Percentiles rank a stretch among this genome's conserved stretches.
Conservation (phyloP, 2,888 invertebrate species). For the Panzeria rudis region DNA sequence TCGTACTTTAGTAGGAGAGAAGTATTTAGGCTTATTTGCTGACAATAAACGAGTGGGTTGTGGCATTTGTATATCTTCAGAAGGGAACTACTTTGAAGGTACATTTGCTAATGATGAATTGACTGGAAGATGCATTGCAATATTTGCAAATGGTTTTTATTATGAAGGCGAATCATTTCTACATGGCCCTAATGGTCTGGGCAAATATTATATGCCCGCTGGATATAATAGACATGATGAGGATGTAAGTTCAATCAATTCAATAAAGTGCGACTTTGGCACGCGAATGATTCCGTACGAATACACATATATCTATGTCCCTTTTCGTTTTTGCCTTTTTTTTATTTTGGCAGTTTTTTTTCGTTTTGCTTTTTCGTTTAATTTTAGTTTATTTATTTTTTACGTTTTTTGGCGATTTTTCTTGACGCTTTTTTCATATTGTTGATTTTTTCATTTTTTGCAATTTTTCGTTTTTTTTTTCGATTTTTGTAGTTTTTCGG, state of each 20-base stretch:
- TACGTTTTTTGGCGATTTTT: too few species aligned
- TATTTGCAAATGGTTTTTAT: constrained; percentile 94
- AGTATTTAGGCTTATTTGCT: constrained; percentile 95
- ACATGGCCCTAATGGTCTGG: constrained; percentile 92
- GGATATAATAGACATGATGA: constrained; percentile 85
- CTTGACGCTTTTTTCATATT: too few species aligned
- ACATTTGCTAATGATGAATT: constrained; percentile 91
- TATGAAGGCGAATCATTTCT: constrained; percentile 95
- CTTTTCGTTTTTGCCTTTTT: too few species aligned
- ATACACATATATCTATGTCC: not conserved
- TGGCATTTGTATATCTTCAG: constrained; percentile 93
- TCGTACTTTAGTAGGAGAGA: constrained; percentile 93
- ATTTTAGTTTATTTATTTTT: too few species aligned
- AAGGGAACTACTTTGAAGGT: constrained; percentile 96
- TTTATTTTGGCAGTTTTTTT: too few species aligned
- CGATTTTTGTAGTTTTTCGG: too few species aligned
- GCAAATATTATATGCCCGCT: constrained; percentile 90
- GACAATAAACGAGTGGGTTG: constrained; percentile 93
- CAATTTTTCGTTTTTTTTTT: too few species aligned
- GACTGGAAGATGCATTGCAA: constrained; percentile 93
- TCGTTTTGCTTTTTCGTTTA: too few species aligned
- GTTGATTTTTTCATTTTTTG: too few species aligned
- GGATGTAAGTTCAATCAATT: constrained; percentile 66
- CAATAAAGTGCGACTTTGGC: too few species aligned
- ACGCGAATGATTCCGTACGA: too few species aligned